These are phyloP conservation scores for Porites lobata DNA, from an alignment of 92 coral and sea anemone genomes.

Conservation along the genomic window DNA sequence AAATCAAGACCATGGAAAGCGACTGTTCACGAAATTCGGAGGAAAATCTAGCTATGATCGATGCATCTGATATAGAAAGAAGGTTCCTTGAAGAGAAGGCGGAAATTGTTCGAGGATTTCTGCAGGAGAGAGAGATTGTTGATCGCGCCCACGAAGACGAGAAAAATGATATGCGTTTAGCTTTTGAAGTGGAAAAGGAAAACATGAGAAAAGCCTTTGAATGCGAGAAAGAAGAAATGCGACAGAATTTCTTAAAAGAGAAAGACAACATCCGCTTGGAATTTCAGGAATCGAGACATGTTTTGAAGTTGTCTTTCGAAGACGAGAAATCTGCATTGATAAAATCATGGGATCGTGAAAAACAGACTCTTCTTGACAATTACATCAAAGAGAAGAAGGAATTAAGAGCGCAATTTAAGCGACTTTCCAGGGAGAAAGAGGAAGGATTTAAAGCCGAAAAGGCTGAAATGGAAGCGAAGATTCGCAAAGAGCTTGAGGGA, in stretches of 20 bases:
- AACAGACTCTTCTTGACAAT: constrained; percentile 71
- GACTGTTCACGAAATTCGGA: constrained; percentile 6
- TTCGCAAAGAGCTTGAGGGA: constrained; percentile 87
- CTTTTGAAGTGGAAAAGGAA: constrained; percentile 90
- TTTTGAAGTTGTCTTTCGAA: constrained; percentile 91
- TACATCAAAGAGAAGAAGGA: constrained; percentile 90
- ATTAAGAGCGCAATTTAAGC: constrained; percentile 73
- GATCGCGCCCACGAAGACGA: constrained; percentile 91
- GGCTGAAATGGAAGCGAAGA: constrained; percentile 79
- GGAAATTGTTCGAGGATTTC: constrained; percentile 95
- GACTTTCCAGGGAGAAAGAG: constrained; percentile 73
- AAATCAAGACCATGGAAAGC: constrained; percentile 27
- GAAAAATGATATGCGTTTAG: constrained; percentile 83
- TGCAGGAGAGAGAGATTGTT: constrained; percentile 89
- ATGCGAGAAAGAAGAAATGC: constrained; percentile 93
- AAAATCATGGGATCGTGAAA: constrained; percentile 81
- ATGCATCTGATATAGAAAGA: constrained; percentile 62
- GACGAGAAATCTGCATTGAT: constrained; percentile 86
- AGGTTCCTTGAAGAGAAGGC: constrained; percentile 87
- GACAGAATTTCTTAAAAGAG: constrained; percentile 88
- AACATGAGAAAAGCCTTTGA: constrained; percentile 86
- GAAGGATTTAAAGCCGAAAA: constrained; percentile 83
- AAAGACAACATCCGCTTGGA: constrained; percentile 93
- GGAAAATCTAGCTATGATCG: constrained; percentile 18
- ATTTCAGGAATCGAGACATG: constrained; percentile 96